phyloP scores from a whole-genome alignment of 92 coral and sea anemone species.

The Porites evermanni region DNA sequence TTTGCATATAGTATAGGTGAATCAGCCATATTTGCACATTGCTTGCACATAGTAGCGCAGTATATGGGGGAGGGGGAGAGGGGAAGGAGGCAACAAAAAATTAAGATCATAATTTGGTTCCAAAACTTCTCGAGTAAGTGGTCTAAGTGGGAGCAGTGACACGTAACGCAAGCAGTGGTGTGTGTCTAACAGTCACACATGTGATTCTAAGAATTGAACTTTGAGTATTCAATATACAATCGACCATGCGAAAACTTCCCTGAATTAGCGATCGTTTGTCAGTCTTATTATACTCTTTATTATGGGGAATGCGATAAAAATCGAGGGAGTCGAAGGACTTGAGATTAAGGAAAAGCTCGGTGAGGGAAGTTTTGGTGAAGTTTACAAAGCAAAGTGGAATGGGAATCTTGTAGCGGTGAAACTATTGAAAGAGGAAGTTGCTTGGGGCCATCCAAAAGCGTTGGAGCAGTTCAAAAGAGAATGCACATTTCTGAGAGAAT shows the following conservation, averaged over 20 bases:
- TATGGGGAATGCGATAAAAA: constrained; percentile 42
- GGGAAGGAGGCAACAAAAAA: too few species aligned
- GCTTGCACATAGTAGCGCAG: too few species aligned
- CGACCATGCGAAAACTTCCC: neutral
- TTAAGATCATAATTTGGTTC: too few species aligned
- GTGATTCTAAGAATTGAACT: too few species aligned
- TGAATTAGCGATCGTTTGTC: neutral
- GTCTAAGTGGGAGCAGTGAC: too few species aligned
- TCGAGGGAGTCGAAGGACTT: constrained; percentile 42
- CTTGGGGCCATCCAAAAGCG: constrained; percentile 21
- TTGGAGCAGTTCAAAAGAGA: constrained; percentile 54
- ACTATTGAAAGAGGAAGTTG: constrained; percentile 39
- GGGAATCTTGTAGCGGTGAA: constrained; percentile 50
- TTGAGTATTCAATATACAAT: too few species aligned
- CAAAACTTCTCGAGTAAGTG: too few species aligned
- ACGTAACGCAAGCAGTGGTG: too few species aligned
- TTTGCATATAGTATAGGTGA: too few species aligned
- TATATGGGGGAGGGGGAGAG: too few species aligned
- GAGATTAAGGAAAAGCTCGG: constrained; percentile 47
- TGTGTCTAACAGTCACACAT: too few species aligned
- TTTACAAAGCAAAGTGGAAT: constrained; percentile 60
- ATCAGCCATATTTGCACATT: too few species aligned
- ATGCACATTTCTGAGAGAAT: constrained; percentile 47
- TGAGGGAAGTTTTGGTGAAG: constrained; percentile 55
- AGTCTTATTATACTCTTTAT: neutral